phyloP scores from a whole-genome alignment of 2,113 vertebrate species.

The Brachypteracias leptosomus region DNA sequence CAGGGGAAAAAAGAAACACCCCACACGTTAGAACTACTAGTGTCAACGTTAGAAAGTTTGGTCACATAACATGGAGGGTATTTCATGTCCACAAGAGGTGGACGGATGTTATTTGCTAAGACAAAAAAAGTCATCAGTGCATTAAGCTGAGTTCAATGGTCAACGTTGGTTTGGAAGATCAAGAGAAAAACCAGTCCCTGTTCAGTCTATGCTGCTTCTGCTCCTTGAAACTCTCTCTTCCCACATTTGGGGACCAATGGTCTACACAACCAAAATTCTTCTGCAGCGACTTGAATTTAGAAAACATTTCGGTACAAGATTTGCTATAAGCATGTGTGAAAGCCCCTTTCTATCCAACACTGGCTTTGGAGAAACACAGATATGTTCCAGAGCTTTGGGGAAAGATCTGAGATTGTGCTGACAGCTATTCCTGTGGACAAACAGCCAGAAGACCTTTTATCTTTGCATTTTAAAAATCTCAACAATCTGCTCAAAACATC shows the following conservation, averaged over 20 bases:
- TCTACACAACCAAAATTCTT: not conserved
- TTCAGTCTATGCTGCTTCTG: not conserved
- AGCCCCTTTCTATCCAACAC: not conserved
- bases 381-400: not conserved
- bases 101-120: not conserved
- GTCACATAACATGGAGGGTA: not conserved
- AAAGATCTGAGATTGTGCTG: not conserved
- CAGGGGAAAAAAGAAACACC: not conserved
- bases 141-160: not conserved
- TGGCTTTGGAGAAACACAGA: not conserved
- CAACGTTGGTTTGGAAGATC: not conserved
- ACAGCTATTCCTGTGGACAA: not conserved
- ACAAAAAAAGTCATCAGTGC: constrained; percentile 5
- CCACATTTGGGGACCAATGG: not conserved
- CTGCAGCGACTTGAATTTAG: not conserved
- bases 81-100: not conserved
- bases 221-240: not conserved
- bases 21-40: not conserved
- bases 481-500: not conserved
- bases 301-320: not conserved
- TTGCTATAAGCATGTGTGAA: not conserved
- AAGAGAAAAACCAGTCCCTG: not conserved
- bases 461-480: not conserved
- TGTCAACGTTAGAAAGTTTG: not conserved
- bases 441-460: not conserved